Evolutionary conservation across 2,113 vertebrate genomes (phyloP).

Genomic region (Pangasianodon gigas): DNA sequence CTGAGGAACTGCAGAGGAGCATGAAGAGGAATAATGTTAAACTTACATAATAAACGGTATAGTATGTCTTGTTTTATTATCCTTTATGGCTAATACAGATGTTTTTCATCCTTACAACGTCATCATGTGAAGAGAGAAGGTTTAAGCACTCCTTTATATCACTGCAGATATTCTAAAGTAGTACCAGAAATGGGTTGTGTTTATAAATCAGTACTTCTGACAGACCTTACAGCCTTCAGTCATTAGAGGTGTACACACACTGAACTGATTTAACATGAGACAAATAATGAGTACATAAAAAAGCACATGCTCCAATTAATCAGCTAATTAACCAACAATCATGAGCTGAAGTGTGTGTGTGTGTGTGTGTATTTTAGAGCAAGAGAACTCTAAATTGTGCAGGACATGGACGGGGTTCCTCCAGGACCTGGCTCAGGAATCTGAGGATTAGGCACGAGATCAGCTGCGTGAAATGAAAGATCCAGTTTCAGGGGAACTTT

Average conservation of each 20-base stretch:
- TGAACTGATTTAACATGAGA: background rate
- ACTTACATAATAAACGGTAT: background rate
- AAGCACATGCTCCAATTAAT: too few species aligned
- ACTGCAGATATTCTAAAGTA: background rate
- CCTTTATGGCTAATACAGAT: background rate
- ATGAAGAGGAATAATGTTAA: background rate
- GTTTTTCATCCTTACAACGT: background rate
- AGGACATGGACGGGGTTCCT: too few species aligned
- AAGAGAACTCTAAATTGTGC: too few species aligned
- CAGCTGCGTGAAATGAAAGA: too few species aligned
- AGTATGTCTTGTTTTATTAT: background rate
- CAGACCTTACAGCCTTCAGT: background rate
- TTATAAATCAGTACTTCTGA: background rate
- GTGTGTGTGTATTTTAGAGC: background rate
- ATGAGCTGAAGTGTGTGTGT: background rate
- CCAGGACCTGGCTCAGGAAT: too few species aligned
- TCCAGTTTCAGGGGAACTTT: too few species aligned
- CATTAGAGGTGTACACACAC: background rate
- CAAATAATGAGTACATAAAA: too few species aligned
- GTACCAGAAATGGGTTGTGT: background rate
- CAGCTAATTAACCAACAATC: too few species aligned
- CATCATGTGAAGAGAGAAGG: background rate
- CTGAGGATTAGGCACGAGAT: too few species aligned
- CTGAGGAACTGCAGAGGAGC: conserved; percentile 75
- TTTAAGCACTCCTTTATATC: background rate